Base-by-base conservation (phyloP, 2,888 invertebrate species). In the Nymphalis urticae region DNA sequence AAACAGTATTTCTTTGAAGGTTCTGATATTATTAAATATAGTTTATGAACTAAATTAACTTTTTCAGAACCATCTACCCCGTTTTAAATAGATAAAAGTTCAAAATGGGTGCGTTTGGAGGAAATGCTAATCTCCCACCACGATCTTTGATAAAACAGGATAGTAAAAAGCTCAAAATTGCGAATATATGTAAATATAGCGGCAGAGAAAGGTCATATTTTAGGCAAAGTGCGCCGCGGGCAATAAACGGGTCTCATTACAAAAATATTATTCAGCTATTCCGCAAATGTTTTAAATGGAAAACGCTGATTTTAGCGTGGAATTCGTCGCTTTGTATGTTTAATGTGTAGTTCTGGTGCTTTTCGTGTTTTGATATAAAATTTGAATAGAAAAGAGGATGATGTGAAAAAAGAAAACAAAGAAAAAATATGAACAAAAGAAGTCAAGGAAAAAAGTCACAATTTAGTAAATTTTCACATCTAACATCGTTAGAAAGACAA, bases 211-310 rank as follows among this genome's bases (percentile, higher is more conserved):
- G 66, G 75, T 72, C 72, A 76, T 77, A 76, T 75, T 76, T 78
- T 74, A 76, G 75, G 71, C 71, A 73, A 75, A 78, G 73, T 74
- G 72, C 76, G 72, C 74, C 69, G 71, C 69, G 70, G 69, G 73
- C 77, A 75, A 77, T 77, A 79, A 78, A 79, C 73, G 76, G 71
- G 62, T 63, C 74, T 79, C 77, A 76, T 78, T 78, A 78, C 76
- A 75, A 71, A 77, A 75, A 78, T 79, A 79, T 79, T 78, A 79
- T 80, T 78, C 77, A 74, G 72, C 73, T 76, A 77, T 75, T 73
- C 75, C 75, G 73, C 63, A 74, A 75, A 73, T 69, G 72, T 68
- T 77, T 75, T 74, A 75, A 77, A 76, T 75, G 75, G 72, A 75
- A 75, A 75, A 75, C 71, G 71, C 64, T 74, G 73, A 75, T 75